Percentiles rank a stretch among this genome's conserved stretches.
phyloP scores from a whole-genome alignment of 2,797 vertebrate species.

The Serranus cabrilla region DNA sequence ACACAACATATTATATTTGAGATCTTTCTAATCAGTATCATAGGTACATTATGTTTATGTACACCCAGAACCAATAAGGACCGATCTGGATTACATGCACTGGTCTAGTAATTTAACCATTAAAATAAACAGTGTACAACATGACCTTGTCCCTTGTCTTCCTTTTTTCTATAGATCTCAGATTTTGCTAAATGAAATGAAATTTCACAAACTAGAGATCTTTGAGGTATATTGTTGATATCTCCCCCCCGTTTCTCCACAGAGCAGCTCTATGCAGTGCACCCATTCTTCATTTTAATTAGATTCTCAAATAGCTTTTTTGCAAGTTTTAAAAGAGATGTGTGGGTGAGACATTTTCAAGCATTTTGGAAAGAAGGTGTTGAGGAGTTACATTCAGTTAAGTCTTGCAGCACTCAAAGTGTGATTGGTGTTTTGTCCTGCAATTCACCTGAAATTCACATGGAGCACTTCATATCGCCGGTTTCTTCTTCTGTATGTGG shows the following conservation, averaged over 20 bases:
- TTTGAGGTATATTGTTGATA: not conserved
- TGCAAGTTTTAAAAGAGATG: not conserved
- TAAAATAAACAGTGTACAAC: not conserved
- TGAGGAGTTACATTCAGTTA: not conserved
- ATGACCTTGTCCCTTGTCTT: not conserved
- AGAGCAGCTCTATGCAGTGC: not conserved
- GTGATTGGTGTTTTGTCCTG: not conserved
- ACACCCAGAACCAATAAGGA: not conserved
- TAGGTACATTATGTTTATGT: not conserved
- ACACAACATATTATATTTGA: not conserved
- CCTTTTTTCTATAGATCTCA: not conserved
- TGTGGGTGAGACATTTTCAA: not conserved
- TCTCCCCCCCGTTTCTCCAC: not conserved
- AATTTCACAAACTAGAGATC: not conserved
- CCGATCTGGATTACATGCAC: not conserved
- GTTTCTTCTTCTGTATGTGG: not conserved
- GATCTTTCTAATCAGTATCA: not conserved
- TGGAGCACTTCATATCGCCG: not conserved
- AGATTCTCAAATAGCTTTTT: not conserved
- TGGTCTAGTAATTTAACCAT: not conserved
- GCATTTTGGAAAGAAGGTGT: not conserved
- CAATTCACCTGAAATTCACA: not conserved
- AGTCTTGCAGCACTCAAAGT: slow-evolving; percentile 1
- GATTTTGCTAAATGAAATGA: not conserved
- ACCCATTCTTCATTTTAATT: not conserved